Base-by-base conservation (phyloP, 2,888 invertebrate genomes). In the Pyralis farinalis region DNA sequence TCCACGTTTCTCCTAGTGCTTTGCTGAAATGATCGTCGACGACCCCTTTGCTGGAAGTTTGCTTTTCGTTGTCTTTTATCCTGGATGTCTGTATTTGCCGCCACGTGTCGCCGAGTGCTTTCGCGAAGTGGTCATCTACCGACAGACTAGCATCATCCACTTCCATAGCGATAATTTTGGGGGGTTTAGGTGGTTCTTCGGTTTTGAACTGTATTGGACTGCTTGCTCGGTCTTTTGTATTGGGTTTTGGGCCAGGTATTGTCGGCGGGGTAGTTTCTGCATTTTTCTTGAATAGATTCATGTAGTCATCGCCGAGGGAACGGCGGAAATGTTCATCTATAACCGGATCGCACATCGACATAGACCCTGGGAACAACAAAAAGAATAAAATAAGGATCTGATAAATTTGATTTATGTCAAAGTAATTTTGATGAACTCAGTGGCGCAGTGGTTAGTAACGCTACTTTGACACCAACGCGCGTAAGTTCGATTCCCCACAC, bases 271-370 rank as follows among this genome's bases (percentile, higher is more conserved):
- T 47, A 22, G 52, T 59, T 43, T 81, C 85, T 22, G 73, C 54
- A 66, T 90, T 91, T 60, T 92, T 92, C 58, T 91, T 91, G 72
- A 94, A 93, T 35, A 95, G 81, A 46, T 91, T 91, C 78, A 93
- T 92, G 84, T 95, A 95, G 71, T 95, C 93, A 56, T 94, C 93
- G 42, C 97, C 97, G 49, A 98, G 90, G 1, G 97, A 97, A 47
- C 97, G 93, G 42, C 97, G 92, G 85, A 98, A 98, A 83, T 98
- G 98, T 73, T 98, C 98, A 82, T 98, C 98, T 65, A 98, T 97
- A 41, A 96, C 96, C 7, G 96, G 96, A 79, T 97, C 97, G 80
- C 96, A 95, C 91, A 94, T 93, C 8, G 94, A 93, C 72, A 93
- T 92, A 28, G 92, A 91, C 63, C 93, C 94, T 94, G 80, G 21